Evolutionary conservation across 2,113 vertebrate genomes (phyloP), one percentile per base, ranked within the genome.

Genomic region (Mesocricetus auratus): DNA sequence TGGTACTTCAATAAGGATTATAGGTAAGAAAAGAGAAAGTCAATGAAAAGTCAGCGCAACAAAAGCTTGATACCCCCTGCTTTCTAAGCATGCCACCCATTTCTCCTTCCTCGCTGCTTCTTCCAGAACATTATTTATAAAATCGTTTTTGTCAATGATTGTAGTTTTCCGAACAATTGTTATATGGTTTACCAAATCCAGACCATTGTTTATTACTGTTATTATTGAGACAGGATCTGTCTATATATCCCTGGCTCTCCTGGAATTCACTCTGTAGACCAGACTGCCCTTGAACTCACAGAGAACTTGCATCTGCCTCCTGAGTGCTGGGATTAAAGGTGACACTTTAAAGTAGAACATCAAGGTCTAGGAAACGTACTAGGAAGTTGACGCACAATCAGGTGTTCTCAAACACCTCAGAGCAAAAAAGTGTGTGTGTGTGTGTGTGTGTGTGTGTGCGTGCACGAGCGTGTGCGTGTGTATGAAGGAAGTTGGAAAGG

Each of bases 381-480:
- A 71, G 45, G 22, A 97, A 78, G 21, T 60, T 91, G 58, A 86
- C 66, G n/a, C 24, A 78, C 95, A 93, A 90, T 64, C 10, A n/a
- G 69, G 9, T 69, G 4, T 93, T 92, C 16, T 93, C 17, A n/a
- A 83, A 77, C 22, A 21, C 74, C 12, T 71, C 47, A 58, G 50
- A 74, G 69, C 89, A 96, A 96, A 94, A 60, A 89, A 74, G 77
- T 45, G 56, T 47, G 77, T 91, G 39, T 71, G 31, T 85, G 68
- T 42, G 24, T 12, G 39, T 86, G 21, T n/a, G 60, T 92, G 19
- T 47, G 5, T 69, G 21, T 58, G 29, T 79, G 36, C 17, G 13
- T 62, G n/a, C n/a, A n/a, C n/a, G n/a, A n/a, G n/a, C n/a, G 77
- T 58, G 5, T 47, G 31, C 68, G 5, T 47, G 5, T 56, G 3